Evolutionary conservation across 92 coral and sea anemone species (phyloP).

Genomic region (Phenganax subtilis): DNA sequence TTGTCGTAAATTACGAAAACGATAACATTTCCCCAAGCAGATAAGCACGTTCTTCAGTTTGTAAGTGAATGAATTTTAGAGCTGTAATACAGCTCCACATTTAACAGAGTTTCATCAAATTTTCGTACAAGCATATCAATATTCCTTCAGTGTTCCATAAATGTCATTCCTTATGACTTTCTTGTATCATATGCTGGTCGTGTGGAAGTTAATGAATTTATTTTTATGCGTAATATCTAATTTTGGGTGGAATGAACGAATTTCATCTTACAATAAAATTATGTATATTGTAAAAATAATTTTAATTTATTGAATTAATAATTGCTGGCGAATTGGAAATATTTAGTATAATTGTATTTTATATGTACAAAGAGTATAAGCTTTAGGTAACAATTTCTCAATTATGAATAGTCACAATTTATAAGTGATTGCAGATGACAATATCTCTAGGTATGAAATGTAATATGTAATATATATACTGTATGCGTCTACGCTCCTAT

Average conservation of each 20-base stretch:
- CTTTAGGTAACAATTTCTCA: background rate
- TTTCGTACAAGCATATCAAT: too few relatives aligned
- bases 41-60: too few relatives aligned
- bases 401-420: background rate
- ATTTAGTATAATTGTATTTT: background rate
- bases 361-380: background rate
- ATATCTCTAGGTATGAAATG: background rate
- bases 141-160: too few relatives aligned
- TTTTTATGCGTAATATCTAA: background rate
- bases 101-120: background rate
- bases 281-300: background rate
- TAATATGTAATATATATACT: background rate
- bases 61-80: background rate
- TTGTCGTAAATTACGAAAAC: too few relatives aligned
- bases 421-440: background rate
- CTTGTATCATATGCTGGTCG: conserved; percentile 6
- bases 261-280: background rate
- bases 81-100: background rate
- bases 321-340: conserved; percentile 4
- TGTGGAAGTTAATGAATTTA: background rate
- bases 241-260: background rate
- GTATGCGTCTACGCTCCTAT: too few relatives aligned
- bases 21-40: too few relatives aligned
- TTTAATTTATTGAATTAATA: background rate
- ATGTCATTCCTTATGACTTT: background rate